Percentiles rank a stretch among this genome's conserved stretches.
Evolutionary conservation across 2,113 vertebrate species (phyloP).

Genomic region (Trinectes maculatus): DNA sequence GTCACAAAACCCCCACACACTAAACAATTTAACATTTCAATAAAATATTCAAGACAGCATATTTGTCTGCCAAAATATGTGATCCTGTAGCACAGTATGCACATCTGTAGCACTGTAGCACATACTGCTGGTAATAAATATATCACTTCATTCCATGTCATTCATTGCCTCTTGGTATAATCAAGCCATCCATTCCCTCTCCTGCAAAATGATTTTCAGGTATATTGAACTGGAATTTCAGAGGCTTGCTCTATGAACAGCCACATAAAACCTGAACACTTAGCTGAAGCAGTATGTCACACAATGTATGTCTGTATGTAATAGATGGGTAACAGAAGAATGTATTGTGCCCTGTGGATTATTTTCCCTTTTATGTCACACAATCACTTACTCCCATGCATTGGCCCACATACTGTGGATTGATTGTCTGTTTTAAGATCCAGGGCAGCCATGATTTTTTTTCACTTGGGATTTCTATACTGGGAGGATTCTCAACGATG

Average conservation of each 20-base stretch:
- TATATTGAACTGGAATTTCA: background rate
- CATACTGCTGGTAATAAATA: too few relatives aligned
- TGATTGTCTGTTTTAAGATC: conserved; percentile 64
- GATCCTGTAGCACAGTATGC: too few relatives aligned
- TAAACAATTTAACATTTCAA: too few relatives aligned
- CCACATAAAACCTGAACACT: conserved; percentile 10
- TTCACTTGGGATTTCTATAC: conserved; percentile 65
- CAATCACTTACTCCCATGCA: conserved; percentile 27
- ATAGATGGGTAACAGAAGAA: conserved; percentile 5
- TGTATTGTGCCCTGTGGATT: conserved; percentile 18
- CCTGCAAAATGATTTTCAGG: background rate
- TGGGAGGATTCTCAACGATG: conserved; percentile 54
- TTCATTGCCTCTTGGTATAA: background rate
- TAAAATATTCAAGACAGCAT: background rate
- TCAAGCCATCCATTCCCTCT: background rate
- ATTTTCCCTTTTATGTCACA: conserved; percentile 41
- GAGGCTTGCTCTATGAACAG: background rate
- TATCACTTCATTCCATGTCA: too few relatives aligned
- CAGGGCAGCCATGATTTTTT: conserved; percentile 58
- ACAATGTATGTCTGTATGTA: background rate
- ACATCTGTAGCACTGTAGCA: too few relatives aligned
- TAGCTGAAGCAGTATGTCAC: too few relatives aligned
- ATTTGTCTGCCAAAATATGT: too few relatives aligned
- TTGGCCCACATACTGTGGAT: conserved; percentile 62
- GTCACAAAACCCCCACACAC: background rate